Evolutionary conservation across 1,140 invertebrate genomes (phyloP).

Genomic region (Ceratina calcarata): DNA sequence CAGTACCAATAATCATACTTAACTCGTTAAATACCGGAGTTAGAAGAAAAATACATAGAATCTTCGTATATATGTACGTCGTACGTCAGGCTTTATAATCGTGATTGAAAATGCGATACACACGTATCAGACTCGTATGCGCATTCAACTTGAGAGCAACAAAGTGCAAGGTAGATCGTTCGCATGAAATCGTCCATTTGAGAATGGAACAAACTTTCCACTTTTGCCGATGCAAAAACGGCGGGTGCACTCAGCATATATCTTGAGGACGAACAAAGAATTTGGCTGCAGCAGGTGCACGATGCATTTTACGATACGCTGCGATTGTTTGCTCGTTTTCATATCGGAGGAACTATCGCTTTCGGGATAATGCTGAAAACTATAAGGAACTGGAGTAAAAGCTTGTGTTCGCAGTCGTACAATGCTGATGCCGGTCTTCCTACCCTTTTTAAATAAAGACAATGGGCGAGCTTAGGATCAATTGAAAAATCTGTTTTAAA

Average conservation of each 20-base stretch:
- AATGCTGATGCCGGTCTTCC: not conserved
- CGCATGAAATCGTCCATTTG: not conserved
- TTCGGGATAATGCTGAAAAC: not conserved
- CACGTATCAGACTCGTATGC: too few species aligned
- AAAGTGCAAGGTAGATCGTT: too few species aligned
- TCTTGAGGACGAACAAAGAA: conserved; percentile 21
- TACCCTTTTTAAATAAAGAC: too few species aligned
- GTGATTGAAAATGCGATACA: too few species aligned
- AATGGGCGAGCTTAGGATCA: too few species aligned
- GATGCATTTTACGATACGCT: not conserved
- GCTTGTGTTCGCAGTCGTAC: not conserved
- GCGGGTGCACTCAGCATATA: not conserved
- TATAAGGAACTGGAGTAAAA: not conserved
- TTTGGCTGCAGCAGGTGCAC: conserved; percentile 50
- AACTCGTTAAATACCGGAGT: too few species aligned
- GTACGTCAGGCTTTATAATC: too few species aligned
- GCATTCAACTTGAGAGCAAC: too few species aligned
- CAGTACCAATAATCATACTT: too few species aligned
- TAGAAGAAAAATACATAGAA: too few species aligned
- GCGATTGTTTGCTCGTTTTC: conserved; percentile 7
- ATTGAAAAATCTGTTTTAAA: too few species aligned
- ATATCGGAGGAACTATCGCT: not conserved
- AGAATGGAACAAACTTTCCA: not conserved
- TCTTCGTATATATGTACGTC: too few species aligned
- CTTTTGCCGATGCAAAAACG: not conserved